Evolutionary conservation across 2,113 vertebrate genomes (phyloP).

Genomic region (Ictidomys tridecemlineatus): DNA sequence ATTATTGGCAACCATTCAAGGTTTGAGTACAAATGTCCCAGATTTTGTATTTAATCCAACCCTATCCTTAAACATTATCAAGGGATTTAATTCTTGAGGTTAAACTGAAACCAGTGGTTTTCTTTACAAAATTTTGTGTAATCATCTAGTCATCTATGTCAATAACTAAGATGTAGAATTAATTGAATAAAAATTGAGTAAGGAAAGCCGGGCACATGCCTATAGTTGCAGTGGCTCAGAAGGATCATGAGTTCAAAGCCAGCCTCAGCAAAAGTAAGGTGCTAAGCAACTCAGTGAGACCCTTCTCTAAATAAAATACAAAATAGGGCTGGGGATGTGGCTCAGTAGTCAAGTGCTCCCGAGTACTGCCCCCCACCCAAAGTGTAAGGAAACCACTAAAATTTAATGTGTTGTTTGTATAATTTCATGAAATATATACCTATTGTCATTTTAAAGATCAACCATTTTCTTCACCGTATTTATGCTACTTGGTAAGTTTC

Average conservation of each 20-base stretch:
- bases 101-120: not conserved
- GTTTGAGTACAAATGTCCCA: not conserved
- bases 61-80: not conserved
- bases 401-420: not conserved
- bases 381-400: constrained; percentile 20
- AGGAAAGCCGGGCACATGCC: not conserved
- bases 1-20: not conserved
- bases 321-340: no score
- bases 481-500: not conserved
- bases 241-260: no score
- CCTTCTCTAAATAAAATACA: no score
- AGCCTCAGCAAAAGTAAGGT: no score
- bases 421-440: not conserved
- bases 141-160: constrained; percentile 16
- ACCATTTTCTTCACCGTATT: not conserved
- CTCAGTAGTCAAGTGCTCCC: no score
- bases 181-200: not conserved
- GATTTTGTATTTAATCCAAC: not conserved
- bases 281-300: no score
- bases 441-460: constrained; percentile 6
- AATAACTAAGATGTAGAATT: not conserved
- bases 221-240: no score
- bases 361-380: no score
- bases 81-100: not conserved
- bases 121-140: not conserved